A percentile compares a stretch with the other conserved stretches of the same genome.
Evolutionary conservation across 2,113 vertebrate species (phyloP).

Genomic region (Scopus umbretta): DNA sequence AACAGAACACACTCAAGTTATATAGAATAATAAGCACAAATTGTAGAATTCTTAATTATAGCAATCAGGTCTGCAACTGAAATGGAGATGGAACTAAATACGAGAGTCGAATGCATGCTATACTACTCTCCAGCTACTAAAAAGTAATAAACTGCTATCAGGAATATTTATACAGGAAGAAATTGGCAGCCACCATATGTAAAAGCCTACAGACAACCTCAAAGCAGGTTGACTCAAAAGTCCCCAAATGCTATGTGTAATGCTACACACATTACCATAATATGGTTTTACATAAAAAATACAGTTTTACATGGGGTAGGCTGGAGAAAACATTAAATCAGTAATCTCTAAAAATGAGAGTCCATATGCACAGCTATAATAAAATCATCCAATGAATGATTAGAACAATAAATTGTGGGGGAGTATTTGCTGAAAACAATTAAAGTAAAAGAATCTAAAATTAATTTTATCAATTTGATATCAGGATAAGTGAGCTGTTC

Average conservation of each 20-base stretch:
- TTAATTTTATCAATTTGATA: not conserved
- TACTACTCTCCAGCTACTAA: not conserved
- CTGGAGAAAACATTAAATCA: not conserved
- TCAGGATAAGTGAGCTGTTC: not conserved
- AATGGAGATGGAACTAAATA: not conserved
- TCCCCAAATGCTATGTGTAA: not conserved
- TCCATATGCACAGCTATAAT: not conserved
- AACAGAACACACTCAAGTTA: conserved; percentile 11
- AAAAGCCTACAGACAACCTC: not conserved
- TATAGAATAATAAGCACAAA: conserved; percentile 34
- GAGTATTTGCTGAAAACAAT: not conserved
- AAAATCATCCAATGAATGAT: not conserved
- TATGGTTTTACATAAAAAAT: not conserved
- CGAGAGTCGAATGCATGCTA: not conserved
- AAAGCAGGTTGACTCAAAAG: not conserved
- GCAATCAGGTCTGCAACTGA: conserved; percentile 24
- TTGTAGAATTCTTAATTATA: conserved; percentile 48
- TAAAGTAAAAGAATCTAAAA: conserved; percentile 13
- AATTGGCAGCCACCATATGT: not conserved
- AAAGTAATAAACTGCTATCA: not conserved
- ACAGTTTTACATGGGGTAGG: not conserved
- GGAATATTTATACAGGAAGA: conserved; percentile 15
- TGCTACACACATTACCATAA: not conserved
- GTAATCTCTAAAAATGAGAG: not conserved
- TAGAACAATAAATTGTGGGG: not conserved